Conservation (phyloP, 2,888 invertebrate species). For the Sesia apiformis region DNA sequence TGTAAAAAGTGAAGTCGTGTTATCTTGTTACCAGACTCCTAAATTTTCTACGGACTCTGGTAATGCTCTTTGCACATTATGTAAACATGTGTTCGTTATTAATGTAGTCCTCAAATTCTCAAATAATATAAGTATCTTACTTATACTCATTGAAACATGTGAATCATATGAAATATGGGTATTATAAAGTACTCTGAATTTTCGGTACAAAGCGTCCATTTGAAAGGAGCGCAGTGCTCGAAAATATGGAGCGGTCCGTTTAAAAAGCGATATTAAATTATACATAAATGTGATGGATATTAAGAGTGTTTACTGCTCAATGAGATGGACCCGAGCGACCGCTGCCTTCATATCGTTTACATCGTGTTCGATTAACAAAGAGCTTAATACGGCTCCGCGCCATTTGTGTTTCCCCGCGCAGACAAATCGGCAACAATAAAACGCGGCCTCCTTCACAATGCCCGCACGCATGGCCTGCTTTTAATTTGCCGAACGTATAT, state of each 20-base stretch:
- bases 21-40: conserved; percentile 31
- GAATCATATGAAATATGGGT: no score
- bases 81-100: no score
- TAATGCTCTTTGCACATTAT: no score
- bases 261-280: neutral
- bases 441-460: conserved; percentile 55
- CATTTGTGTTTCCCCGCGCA: conserved; percentile 66
- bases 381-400: conserved; percentile 53
- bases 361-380: conserved; percentile 61
- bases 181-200: no score
- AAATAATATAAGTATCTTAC: no score
- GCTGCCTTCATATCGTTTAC: conserved; percentile 27
- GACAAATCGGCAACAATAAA: conserved; percentile 70
- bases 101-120: no score
- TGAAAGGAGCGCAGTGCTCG: no score
- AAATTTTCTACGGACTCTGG: neutral
- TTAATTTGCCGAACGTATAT: conserved; percentile 67
- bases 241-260: no score
- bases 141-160: no score
- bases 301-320: conserved; percentile 2
- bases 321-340: conserved; percentile 15
- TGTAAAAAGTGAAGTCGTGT: conserved; percentile 57
- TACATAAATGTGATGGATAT: neutral
- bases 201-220: no score
- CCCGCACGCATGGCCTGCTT: conserved; percentile 64